phyloP scores from a whole-genome alignment of 2,888 invertebrate species.

The Lithodes maja region DNA sequence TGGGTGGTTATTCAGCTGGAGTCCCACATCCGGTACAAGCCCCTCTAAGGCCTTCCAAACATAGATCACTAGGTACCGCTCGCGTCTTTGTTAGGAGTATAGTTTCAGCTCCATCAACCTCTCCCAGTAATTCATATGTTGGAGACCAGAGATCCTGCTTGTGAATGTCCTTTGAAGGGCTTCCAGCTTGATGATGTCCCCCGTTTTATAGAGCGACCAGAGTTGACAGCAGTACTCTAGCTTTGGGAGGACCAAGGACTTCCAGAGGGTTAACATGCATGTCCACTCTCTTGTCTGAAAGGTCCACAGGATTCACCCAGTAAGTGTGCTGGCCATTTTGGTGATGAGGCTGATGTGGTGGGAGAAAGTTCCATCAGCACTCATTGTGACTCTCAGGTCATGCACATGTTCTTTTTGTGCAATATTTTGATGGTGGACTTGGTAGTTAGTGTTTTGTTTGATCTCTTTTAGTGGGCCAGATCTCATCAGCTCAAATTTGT shows the following conservation, averaged over 20 bases:
- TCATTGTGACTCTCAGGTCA: neutral
- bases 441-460: constrained; percentile 8
- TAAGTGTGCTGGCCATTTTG: neutral
- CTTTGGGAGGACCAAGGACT: constrained; percentile 7
- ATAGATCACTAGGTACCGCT: constrained; percentile 19
- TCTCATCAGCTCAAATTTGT: neutral
- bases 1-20: neutral
- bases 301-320: neutral
- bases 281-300: neutral
- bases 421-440: neutral
- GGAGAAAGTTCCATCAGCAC: constrained; percentile 15
- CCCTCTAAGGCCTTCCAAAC: constrained; percentile 21
- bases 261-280: neutral
- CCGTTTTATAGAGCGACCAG: neutral
- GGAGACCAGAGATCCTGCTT: constrained; percentile 1
- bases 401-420: neutral
- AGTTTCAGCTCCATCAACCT: neutral
- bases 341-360: neutral
- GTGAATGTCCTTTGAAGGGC: constrained; percentile 10
- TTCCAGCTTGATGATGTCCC: neutral
- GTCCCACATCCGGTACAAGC: constrained; percentile 12
- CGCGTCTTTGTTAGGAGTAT: neutral
- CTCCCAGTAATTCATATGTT: constrained; percentile 19
- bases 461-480: constrained; percentile 13
- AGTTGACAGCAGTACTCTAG: constrained; percentile 35